Percentiles rank a stretch among this genome's conserved stretches.
Evolutionary conservation across 2,797 vertebrate species (phyloP).

Genomic region (Tenualosa ilisha): DNA sequence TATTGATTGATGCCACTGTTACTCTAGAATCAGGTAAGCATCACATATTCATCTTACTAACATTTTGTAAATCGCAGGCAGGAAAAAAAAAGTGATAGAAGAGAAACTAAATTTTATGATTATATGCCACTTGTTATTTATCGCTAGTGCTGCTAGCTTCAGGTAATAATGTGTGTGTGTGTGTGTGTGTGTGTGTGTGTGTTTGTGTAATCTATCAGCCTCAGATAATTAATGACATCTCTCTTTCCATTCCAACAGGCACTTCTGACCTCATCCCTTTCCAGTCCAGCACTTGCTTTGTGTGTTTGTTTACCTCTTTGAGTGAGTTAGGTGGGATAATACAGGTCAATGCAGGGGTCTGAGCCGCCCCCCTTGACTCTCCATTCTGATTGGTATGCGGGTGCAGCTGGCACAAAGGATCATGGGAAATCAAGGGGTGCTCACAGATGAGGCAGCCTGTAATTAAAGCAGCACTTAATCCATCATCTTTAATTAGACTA

Average conservation of each 20-base stretch:
- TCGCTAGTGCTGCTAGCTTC: no score
- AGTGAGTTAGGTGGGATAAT: not conserved
- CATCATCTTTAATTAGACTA: conserved; percentile 39
- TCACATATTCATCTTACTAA: no score
- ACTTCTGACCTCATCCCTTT: not conserved
- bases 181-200: not conserved
- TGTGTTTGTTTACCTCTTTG: not conserved
- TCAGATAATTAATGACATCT: no score
- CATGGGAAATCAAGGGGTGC: conserved; percentile 9
- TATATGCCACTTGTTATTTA: no score
- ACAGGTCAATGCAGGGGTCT: not conserved
- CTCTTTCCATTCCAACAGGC: not conserved
- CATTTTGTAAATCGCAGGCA: no score
- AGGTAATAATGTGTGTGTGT: not conserved
- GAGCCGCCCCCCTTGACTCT: not conserved
- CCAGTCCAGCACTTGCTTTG: not conserved
- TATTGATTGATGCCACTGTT: no score
- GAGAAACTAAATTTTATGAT: no score
- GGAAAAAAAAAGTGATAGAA: no score
- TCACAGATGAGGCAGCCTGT: not conserved
- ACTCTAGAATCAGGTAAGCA: no score
- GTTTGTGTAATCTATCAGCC: not conserved
- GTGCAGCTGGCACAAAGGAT: not conserved
- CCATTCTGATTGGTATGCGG: conserved; percentile 26
- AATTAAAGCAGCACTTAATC: conserved; percentile 39